A percentile compares a stretch with the other conserved stretches of the same genome.
These are phyloP conservation scores for Semicossyphus pulcher DNA, from an alignment of 2,113 vertebrate genomes.

Conservation along the genomic window DNA sequence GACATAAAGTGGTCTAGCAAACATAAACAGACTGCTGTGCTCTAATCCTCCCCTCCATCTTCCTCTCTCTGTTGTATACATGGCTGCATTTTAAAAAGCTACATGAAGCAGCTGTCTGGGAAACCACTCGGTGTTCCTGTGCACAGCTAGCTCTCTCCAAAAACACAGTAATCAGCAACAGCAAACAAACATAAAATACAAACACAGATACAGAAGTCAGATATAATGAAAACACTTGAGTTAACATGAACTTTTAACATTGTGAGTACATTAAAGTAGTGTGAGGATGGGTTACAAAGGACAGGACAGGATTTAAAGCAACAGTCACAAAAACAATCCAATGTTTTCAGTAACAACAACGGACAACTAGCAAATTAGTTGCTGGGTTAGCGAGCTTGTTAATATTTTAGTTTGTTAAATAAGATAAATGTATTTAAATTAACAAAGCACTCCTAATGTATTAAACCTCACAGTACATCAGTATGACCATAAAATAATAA, in stretches of 20 bases:
- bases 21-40: slow-evolving; percentile 12
- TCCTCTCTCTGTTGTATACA: slow-evolving; percentile 5
- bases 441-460: background rate
- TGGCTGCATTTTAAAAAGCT: background rate
- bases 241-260: too few species aligned
- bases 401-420: background rate
- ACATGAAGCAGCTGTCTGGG: slow-evolving; percentile 8
- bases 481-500: background rate
- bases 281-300: slow-evolving; percentile 9
- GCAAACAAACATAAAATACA: slow-evolving; percentile 5
- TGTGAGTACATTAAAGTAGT: background rate
- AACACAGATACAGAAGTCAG: slow-evolving; percentile 3
- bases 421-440: background rate
- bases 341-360: background rate
- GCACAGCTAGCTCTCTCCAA: slow-evolving; percentile 13
- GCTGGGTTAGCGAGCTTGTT: background rate
- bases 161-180: background rate
- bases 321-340: background rate
- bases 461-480: background rate
- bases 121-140: slow-evolving; percentile 19
- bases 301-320: background rate
- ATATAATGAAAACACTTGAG: background rate
- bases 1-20: background rate
- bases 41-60: slow-evolving; percentile 8
- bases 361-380: background rate